Evolutionary conservation across 1,140 invertebrate genomes (phyloP).

Genomic region (Drosophila kikkawai): DNA sequence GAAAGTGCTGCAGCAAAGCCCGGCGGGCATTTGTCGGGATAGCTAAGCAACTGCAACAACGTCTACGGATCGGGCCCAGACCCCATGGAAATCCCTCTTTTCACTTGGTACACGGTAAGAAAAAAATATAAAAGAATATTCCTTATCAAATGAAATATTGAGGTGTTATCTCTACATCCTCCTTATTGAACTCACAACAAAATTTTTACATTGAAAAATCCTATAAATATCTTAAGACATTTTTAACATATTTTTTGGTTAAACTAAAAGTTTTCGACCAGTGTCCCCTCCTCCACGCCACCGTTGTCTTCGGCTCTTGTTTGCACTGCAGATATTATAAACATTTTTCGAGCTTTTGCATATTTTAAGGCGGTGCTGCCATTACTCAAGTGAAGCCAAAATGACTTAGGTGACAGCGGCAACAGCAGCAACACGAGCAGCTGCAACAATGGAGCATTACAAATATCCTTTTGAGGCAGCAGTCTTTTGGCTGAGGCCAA

Average conservation of each 20-base stretch:
- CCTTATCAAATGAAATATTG: too few species aligned
- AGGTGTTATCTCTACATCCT: too few species aligned
- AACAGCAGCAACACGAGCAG: conserved; percentile 16
- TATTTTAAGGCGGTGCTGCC: conserved; percentile 63
- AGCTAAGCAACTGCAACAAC: conserved; percentile 51
- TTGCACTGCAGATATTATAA: conserved; percentile 76
- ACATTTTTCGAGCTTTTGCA: conserved; percentile 77
- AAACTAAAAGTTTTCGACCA: neutral
- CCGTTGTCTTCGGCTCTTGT: conserved; percentile 42
- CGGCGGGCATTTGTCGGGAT: conserved; percentile 46
- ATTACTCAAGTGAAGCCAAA: conserved; percentile 69
- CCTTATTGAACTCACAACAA: too few species aligned
- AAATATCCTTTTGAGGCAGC: conserved; percentile 65
- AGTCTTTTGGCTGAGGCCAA: conserved; percentile 48
- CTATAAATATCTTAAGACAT: neutral
- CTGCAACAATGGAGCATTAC: conserved; percentile 64
- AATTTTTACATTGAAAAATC: too few species aligned
- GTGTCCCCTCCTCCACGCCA: conserved; percentile 3
- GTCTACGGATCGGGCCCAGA: conserved; percentile 24
- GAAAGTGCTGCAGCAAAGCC: conserved; percentile 44
- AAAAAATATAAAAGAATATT: neutral
- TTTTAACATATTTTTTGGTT: neutral
- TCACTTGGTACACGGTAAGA: conserved; percentile 1
- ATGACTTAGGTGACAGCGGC: conserved; percentile 67
- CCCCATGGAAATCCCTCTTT: conserved; percentile 36